A percentile compares a stretch with the other conserved stretches of the same genome.
Conservation (phyloP, 1,140 invertebrate genomes). For the Macrocentrus cingulum region DNA sequence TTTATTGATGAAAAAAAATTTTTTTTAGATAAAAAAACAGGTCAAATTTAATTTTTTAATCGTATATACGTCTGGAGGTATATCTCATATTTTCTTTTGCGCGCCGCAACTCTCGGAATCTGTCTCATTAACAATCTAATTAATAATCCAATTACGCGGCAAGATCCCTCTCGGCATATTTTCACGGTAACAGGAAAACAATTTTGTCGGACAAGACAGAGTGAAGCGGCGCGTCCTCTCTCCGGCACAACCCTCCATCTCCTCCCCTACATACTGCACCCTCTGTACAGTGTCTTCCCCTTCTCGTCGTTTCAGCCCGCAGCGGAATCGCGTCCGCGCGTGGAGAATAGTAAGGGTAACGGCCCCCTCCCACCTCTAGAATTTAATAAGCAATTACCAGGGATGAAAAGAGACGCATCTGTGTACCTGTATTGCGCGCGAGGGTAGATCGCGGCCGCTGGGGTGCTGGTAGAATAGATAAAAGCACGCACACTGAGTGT, state of each 20-base stretch:
- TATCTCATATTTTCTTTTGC: background rate
- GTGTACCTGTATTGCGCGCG: slow-evolving; percentile 44
- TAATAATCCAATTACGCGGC: slow-evolving; percentile 59
- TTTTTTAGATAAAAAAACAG: no score
- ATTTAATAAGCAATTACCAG: slow-evolving; percentile 53
- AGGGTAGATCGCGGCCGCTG: no score
- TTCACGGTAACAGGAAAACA: slow-evolving; percentile 56
- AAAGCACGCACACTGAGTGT: slow-evolving; percentile 10
- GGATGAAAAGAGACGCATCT: slow-evolving; percentile 50
- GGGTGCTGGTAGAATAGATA: slow-evolving; percentile 12
- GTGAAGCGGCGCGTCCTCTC: background rate
- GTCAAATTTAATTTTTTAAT: background rate
- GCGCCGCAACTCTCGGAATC: slow-evolving; percentile 38
- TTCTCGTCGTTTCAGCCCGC: slow-evolving; percentile 16
- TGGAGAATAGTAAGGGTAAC: slow-evolving; percentile 15
- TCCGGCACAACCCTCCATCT: background rate
- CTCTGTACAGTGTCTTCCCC: slow-evolving; percentile 1
- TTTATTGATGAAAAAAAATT: no score
- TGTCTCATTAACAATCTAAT: slow-evolving; percentile 60
- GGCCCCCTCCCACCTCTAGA: slow-evolving; percentile 31
- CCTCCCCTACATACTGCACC: background rate
- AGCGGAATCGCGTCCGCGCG: slow-evolving; percentile 20
- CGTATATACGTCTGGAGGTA: background rate
- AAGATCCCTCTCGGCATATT: slow-evolving; percentile 47
- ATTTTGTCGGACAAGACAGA: slow-evolving; percentile 44